These are phyloP conservation scores for Tachypleus tridentatus DNA, from an alignment of 1,140 invertebrate genomes.

Conservation along the genomic window DNA sequence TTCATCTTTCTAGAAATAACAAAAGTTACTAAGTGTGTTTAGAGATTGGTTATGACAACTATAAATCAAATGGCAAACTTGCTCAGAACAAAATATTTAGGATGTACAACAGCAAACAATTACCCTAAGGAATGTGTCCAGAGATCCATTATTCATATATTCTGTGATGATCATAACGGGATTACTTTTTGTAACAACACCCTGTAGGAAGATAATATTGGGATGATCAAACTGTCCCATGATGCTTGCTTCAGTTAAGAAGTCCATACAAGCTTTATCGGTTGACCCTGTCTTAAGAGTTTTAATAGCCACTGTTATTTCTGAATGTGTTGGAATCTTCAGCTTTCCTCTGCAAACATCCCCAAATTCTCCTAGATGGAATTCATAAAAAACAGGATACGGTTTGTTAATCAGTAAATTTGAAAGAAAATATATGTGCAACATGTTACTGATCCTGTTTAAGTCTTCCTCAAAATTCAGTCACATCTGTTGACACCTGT, in stretches of 20 bases:
- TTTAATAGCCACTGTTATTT: slow-evolving; percentile 77
- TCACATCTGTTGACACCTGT: too few species aligned
- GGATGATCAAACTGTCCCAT: slow-evolving; percentile 99
- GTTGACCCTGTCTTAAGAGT: slow-evolving; percentile 89
- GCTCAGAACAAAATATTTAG: too few species aligned
- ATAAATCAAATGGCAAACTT: too few species aligned
- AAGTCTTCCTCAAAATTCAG: too few species aligned
- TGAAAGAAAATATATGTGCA: not conserved
- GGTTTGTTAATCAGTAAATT: not conserved
- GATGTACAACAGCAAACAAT: too few species aligned
- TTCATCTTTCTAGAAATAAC: too few species aligned
- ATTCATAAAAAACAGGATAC: not conserved
- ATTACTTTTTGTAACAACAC: slow-evolving; percentile 97
- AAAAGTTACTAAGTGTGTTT: too few species aligned
- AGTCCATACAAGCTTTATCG: slow-evolving; percentile 91
- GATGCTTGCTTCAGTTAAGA: slow-evolving; percentile 93
- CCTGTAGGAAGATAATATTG: slow-evolving; percentile 98
- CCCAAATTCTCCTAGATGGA: slow-evolving; percentile 71
- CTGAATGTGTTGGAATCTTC: slow-evolving; percentile 60
- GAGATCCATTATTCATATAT: slow-evolving; percentile 98
- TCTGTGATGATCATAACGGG: slow-evolving; percentile 99
- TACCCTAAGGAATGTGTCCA: slow-evolving; percentile 93
- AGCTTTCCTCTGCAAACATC: slow-evolving; percentile 92
- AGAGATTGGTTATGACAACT: too few species aligned
- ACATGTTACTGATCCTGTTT: not conserved